Conservation (phyloP, 2,113 vertebrate species). For the Dromaius novaehollandiae region DNA sequence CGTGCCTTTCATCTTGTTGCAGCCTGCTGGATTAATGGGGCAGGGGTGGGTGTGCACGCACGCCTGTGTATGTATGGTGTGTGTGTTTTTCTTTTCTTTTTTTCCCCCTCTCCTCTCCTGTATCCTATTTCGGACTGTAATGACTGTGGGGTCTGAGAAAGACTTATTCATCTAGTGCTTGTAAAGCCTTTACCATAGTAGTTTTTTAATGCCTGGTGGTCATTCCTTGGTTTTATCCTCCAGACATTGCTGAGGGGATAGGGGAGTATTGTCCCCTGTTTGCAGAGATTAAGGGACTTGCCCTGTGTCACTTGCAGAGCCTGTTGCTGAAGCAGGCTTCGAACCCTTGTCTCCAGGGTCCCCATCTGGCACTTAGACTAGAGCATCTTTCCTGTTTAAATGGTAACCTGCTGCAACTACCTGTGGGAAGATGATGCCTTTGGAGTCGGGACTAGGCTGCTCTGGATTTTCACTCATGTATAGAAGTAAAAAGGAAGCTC, state of each 20-base stretch:
- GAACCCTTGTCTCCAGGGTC: not conserved
- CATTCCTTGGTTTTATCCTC: not conserved
- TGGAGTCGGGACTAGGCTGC: not conserved
- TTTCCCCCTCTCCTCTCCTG: not conserved
- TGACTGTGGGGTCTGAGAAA: not conserved
- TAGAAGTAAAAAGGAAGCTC: not conserved
- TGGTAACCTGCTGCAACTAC: not conserved
- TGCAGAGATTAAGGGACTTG: not conserved
- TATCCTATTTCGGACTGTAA: not conserved
- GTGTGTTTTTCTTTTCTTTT: not conserved
- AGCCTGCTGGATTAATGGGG: slow-evolving; percentile 35
- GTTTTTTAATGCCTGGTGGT: not conserved
- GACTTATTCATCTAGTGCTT: not conserved
- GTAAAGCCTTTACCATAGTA: not conserved
- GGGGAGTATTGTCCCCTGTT: fast-evolving
- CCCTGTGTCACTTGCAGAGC: not conserved
- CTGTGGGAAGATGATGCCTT: not conserved
- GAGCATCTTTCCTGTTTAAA: not conserved
- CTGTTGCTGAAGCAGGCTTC: not conserved
- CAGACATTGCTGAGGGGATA: not conserved
- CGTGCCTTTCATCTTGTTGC: slow-evolving; percentile 13
- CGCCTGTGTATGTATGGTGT: not conserved
- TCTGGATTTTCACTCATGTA: not conserved
- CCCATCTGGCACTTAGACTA: not conserved
- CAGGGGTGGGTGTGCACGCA: not conserved